Percentiles rank a stretch among this genome's conserved stretches.
Conservation (phyloP, 1,140 invertebrate genomes). For the Apis laboriosa region DNA sequence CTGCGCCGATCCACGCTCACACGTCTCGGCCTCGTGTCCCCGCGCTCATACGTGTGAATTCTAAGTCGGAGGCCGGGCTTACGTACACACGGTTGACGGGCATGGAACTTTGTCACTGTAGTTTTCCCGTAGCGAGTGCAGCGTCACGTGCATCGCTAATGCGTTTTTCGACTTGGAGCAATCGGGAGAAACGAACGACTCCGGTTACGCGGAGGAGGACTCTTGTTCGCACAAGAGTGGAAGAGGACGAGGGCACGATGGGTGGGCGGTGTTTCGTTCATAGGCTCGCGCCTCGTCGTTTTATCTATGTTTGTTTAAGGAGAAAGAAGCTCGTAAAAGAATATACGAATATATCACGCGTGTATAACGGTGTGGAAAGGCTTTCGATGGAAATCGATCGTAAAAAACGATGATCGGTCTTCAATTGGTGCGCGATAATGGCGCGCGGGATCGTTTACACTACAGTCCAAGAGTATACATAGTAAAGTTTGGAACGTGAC, state of each 20-base stretch:
- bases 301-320: conserved; percentile 43
- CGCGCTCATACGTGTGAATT: conserved; percentile 25
- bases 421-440: conserved; percentile 1
- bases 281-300: background rate
- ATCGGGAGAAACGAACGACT: conserved; percentile 37
- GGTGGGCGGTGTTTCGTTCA: background rate
- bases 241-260: conserved; percentile 17
- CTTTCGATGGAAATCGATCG: conserved; percentile 23
- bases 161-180: conserved; percentile 57
- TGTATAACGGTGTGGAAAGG: background rate
- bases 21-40: conserved; percentile 13
- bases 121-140: conserved; percentile 38
- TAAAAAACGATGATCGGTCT: conserved; percentile 18
- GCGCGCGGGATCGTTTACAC: background rate
- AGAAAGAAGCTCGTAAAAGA: conserved; percentile 35
- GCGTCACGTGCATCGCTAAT: conserved; percentile 73
- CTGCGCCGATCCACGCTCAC: conserved; percentile 58
- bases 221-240: background rate
- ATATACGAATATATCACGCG: no score
- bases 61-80: conserved; percentile 31
- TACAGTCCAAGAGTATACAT: no score
- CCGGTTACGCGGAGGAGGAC: background rate
- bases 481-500: background rate
- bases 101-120: conserved; percentile 22
- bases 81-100: conserved; percentile 24